Percentiles rank a stretch among this genome's conserved stretches.
Conservation (phyloP, 1,140 invertebrate species). For the Pteromalus puparum region DNA sequence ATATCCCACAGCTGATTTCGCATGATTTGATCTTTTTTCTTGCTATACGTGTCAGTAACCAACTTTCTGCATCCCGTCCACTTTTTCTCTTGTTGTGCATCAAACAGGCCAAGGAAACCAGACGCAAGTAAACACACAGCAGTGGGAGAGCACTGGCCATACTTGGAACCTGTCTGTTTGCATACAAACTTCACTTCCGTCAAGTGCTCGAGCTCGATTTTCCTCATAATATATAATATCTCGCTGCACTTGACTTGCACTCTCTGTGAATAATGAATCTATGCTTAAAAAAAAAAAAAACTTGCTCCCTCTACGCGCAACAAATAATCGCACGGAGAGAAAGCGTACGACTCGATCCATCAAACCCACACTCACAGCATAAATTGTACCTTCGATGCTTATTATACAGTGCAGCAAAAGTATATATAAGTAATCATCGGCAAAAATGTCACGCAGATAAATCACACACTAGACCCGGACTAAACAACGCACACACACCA, state of each 20-base stretch:
- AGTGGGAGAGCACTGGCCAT: not conserved
- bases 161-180: not conserved
- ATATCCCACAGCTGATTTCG: no score
- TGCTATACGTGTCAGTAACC: no score
- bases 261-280: not conserved
- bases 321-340: not conserved
- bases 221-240: not conserved
- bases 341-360: not conserved
- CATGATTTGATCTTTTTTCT: no score
- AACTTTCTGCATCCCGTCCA: no score
- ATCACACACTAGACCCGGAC: not conserved
- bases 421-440: no score
- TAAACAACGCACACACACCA: not conserved
- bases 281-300: not conserved
- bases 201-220: conserved; percentile 7
- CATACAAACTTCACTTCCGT: not conserved
- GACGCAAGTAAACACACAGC: not conserved
- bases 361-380: not conserved
- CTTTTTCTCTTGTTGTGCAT: no score
- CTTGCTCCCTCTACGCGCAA: not conserved
- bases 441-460: not conserved
- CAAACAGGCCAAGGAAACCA: not conserved
- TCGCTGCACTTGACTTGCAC: not conserved
- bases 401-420: not conserved
- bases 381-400: not conserved